Base-by-base conservation (phyloP, 2,113 vertebrate species). In the Mustela lutreola region DNA sequence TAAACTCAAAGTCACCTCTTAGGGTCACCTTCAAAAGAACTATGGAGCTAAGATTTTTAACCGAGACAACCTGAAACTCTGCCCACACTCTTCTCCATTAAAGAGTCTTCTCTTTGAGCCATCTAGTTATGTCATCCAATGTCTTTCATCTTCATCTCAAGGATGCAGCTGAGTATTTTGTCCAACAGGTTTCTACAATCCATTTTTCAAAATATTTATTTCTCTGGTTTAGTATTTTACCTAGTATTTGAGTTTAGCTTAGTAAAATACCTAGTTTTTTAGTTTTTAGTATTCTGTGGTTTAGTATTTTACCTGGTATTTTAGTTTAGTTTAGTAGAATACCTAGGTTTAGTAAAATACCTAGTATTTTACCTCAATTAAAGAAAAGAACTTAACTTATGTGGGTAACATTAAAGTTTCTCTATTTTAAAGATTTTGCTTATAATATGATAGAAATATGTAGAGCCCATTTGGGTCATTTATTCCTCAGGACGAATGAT, bases 131-230 rank as follows among this genome's bases (percentile, higher is more conserved):
- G 56, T 90, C 11, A 80, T 60, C 26, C 24, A 21, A 26, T 4
- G 19, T 16, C 78, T 95, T 92, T 96, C 67, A 82, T 75, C n/a
- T 53, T 95, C 42, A 36, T 78, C 58, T 95, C 22, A 82, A 78
- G 53, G 22, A 70, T 45, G 28, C 12, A 53, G n/a, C 48, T 8
- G 1, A 93, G 26, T 86, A 65, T 91, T 87, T 89, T 91, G 19
- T 82, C 12, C 6, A 87, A 53, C 11, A 89, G 2, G 45, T 31
- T 28, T 36, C n/a, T 89, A 80, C 83, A 67, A 24, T 71, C 14
- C 31, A 95, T 53, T 87, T 89, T 89, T 11, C 18, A 76, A 78
- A 92, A 73, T 82, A 95, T 86, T 93, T 73, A 58, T 56, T 93
- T 82, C 19, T 93, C 39, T 91, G 15, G 42, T 70, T 90, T 91